Base-by-base conservation (phyloP, 2,888 invertebrate species). In the Tetragonisca angustula region DNA sequence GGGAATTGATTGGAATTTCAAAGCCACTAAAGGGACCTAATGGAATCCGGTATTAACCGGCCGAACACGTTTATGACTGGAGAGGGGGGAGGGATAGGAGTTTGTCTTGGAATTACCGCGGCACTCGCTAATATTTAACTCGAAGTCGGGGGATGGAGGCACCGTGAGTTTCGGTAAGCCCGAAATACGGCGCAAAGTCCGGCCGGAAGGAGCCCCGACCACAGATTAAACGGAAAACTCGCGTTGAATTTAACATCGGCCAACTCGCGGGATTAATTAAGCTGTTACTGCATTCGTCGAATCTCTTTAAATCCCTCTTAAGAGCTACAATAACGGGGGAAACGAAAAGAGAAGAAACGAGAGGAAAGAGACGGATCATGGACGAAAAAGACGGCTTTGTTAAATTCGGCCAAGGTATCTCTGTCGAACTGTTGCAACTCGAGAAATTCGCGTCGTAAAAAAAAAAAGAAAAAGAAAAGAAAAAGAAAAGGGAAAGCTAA, bases 231-330 rank as follows among this genome's bases (percentile, higher is more conserved):
- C 67, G 54, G 49, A 68, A 54, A 75, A 68, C 79, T 69, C 27
- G 49, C 77, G 67, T 52, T 61, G n/a, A 79, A 52, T 76, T 70
- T 70, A 70, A 62, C 70, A 61, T 61, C 27, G 4, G 24, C 11
- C 11, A n/a, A 13, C 61, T n/a, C 68, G 0, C 3, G 76, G 68
- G 76, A 75, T 79, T 79, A 79, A 79, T 75, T 79, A 79, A 62
- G 13, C 54, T 59, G 62, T 19, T 27, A 19, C 2, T 6, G 19
- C 11, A 21, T 50, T 17, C 36, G 36, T 19, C 36, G 32, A 32
- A 19, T 5, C 21, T 49, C 24, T 17, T 4, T 11, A 17, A 61
- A 27, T 19, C 9, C 43, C 27, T 54, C 36, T 19, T 0, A 11
- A 9, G 19, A 49, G n/a, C 21, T 32, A 0, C 4, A 4, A 24